Evolutionary conservation across 2,113 vertebrate genomes (phyloP).

Genomic region (Pungitius pungitius): DNA sequence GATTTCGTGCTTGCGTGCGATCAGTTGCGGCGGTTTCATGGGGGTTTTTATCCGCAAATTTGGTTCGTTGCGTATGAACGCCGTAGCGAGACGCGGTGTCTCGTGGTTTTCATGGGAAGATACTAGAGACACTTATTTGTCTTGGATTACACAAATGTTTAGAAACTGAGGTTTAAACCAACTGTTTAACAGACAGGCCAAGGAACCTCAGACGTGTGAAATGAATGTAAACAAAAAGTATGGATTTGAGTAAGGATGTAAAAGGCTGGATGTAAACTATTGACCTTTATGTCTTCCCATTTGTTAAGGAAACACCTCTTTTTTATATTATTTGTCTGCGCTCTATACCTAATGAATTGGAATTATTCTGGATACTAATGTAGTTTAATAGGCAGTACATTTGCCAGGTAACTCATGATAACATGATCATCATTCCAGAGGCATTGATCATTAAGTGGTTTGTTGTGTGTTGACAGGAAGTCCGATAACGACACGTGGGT

Average conservation of each 20-base stretch:
- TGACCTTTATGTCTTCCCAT: not conserved
- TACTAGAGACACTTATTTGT: not conserved
- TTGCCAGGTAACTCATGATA: not conserved
- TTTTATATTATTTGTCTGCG: not conserved
- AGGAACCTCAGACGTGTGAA: not conserved
- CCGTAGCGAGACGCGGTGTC: not conserved
- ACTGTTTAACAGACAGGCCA: not conserved
- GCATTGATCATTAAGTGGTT: not conserved
- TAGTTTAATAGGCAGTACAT: not conserved
- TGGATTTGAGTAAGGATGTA: too few species aligned
- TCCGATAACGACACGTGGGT: slow-evolving; percentile 89
- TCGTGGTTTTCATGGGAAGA: not conserved
- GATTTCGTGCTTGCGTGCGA: not conserved
- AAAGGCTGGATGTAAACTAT: not conserved
- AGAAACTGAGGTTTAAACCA: not conserved
- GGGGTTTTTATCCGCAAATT: not conserved
- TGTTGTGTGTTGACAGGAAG: slow-evolving; percentile 81
- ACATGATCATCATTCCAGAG: not conserved
- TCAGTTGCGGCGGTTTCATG: not conserved
- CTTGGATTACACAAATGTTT: not conserved
- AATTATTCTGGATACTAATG: not conserved
- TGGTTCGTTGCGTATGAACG: not conserved
- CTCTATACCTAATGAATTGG: too few species aligned
- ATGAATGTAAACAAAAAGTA: not conserved
- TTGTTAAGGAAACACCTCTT: not conserved